phyloP scores from a whole-genome alignment of 2,888 invertebrate species.

The Amphipoea oculea region DNA sequence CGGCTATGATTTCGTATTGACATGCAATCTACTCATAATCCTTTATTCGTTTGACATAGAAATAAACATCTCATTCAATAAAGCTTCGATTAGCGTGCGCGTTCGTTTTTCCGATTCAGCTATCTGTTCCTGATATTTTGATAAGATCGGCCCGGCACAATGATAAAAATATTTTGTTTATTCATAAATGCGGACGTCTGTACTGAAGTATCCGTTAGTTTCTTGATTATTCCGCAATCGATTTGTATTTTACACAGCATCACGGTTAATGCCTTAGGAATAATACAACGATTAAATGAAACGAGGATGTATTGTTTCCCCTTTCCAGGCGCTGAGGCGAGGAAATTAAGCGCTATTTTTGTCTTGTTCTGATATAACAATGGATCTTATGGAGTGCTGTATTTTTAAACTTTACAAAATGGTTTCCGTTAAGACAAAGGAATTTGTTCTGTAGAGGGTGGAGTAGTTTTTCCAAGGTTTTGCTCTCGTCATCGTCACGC shows the following conservation, averaged over 20 bases:
- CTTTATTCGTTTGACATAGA: constrained; percentile 55
- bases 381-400: constrained; percentile 23
- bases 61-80: constrained; percentile 53
- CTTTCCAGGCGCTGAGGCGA: constrained; percentile 1
- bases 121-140: constrained; percentile 42
- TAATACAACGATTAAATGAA: constrained; percentile 39
- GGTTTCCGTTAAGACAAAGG: constrained; percentile 55
- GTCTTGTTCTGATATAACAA: constrained; percentile 34
- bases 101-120: constrained; percentile 32
- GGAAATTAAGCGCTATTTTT: constrained; percentile 35
- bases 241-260: constrained; percentile 30
- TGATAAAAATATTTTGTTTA: constrained; percentile 38
- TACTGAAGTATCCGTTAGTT: constrained; percentile 10
- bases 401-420: constrained; percentile 51
- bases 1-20: constrained; percentile 68
- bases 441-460: constrained; percentile 45
- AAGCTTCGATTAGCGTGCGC: constrained; percentile 15
- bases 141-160: constrained; percentile 42
- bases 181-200: constrained; percentile 26
- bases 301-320: constrained; percentile 18
- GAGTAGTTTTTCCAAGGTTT: constrained; percentile 68
- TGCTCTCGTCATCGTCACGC: constrained; percentile 73
- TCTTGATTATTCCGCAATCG: constrained; percentile 13
- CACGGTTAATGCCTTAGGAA: constrained; percentile 9
- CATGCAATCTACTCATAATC: constrained; percentile 72